These are phyloP conservation scores for Lethenteron camtschaticum DNA, from an alignment of 2,113 vertebrate genomes.

Conservation along the genomic window DNA sequence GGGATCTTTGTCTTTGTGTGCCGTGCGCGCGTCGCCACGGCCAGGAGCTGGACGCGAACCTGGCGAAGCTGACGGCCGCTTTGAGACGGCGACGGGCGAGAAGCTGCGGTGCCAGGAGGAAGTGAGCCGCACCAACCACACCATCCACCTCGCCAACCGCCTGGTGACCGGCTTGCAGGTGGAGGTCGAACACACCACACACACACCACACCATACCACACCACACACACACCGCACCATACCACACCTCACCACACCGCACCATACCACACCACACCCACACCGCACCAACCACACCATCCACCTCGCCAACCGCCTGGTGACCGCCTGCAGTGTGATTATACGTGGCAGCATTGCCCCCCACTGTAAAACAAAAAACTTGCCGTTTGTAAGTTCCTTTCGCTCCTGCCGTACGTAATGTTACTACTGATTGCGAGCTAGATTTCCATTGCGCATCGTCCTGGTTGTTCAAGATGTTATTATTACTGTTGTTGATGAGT, in stretches of 20 bases:
- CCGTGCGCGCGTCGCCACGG: too few relatives aligned
- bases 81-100: constrained; percentile 33
- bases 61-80: constrained; percentile 30
- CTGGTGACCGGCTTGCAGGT: constrained; percentile 40
- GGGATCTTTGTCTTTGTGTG: too few relatives aligned
- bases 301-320: constrained; percentile 31
- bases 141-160: constrained; percentile 29
- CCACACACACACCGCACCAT: neutral
- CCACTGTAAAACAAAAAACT: too few relatives aligned
- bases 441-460: too few relatives aligned
- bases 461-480: too few relatives aligned
- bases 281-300: neutral
- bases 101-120: constrained; percentile 37
- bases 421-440: too few relatives aligned
- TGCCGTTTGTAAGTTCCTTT: too few relatives aligned
- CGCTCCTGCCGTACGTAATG: too few relatives aligned
- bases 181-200: constrained; percentile 13
- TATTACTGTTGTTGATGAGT: too few relatives aligned
- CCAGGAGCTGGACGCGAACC: constrained; percentile 36
- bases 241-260: neutral
- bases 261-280: neutral
- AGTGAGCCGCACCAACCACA: constrained; percentile 29
- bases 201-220: neutral
- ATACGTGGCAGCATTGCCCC: too few relatives aligned
- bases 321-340: constrained; percentile 33